These are phyloP conservation scores for Oceanodroma leucorhoa DNA, from an alignment of 2,797 vertebrate genomes.

Conservation along the genomic window DNA sequence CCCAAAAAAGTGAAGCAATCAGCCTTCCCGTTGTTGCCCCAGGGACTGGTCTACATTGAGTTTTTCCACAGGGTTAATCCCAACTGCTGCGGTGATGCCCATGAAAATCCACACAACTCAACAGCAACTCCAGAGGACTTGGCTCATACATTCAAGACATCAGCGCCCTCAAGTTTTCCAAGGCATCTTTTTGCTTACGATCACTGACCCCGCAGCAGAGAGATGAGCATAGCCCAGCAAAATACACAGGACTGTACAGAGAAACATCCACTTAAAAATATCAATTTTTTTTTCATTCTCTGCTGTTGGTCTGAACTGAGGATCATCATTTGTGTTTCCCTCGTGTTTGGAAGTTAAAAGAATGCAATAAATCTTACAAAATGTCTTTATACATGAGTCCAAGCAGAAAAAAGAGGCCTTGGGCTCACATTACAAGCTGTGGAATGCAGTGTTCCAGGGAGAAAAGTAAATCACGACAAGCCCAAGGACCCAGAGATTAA, in stretches of 20 bases:
- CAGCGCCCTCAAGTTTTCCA: neutral
- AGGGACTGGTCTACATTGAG: neutral
- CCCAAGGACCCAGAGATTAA: neutral
- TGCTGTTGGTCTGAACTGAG: conserved; percentile 44
- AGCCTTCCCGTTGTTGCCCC: neutral
- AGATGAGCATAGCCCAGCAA: neutral
- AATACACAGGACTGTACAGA: neutral
- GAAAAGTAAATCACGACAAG: conserved; percentile 38
- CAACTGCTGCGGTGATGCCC: neutral
- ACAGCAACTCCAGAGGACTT: neutral
- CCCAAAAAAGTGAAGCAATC: neutral
- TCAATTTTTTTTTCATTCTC: neutral
- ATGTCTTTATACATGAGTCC: conserved; percentile 32
- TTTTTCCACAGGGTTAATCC: neutral
- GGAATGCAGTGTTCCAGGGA: conserved; percentile 42
- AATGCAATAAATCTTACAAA: conserved; percentile 49
- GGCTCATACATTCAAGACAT: accelerated
- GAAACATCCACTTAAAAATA: neutral
- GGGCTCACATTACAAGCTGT: conserved; percentile 42
- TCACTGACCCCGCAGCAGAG: neutral
- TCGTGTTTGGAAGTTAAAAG: conserved; percentile 15
- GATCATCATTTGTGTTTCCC: conserved; percentile 10
- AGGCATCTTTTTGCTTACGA: neutral
- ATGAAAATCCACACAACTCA: accelerated
- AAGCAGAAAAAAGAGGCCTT: conserved; percentile 35